These are phyloP conservation scores for Cantharis lateralis DNA, from an alignment of 2,888 invertebrate species.

Conservation along the genomic window DNA sequence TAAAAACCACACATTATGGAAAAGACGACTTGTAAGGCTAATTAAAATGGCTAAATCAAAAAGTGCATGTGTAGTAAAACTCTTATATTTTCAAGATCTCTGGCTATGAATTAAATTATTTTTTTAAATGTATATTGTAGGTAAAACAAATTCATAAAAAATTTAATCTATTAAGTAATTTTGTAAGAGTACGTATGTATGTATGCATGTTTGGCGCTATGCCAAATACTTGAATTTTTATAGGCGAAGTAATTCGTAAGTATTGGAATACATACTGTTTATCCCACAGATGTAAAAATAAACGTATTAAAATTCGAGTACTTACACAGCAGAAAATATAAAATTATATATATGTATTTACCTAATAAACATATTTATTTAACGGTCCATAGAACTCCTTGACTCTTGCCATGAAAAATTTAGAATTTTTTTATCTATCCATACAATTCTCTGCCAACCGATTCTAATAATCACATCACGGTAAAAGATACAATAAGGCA, in stretches of 20 bases:
- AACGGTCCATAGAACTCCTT: not conserved
- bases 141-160: not conserved
- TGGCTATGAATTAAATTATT: not conserved
- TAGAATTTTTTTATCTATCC: no score
- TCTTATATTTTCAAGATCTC: not conserved
- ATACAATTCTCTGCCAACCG: no score
- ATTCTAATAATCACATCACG: no score
- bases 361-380: not conserved
- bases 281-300: not conserved
- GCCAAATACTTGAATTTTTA: not conserved
- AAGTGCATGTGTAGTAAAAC: not conserved
- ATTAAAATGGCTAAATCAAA: not conserved
- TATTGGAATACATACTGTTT: not conserved
- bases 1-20: constrained; percentile 15
- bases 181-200: not conserved
- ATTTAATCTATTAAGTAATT: not conserved
- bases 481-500: not conserved
- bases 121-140: not conserved
- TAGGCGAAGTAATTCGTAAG: not conserved
- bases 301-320: not conserved
- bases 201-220: not conserved
- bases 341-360: not conserved
- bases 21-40: not conserved
- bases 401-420: not conserved
- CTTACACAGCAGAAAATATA: not conserved